Evolutionary conservation across 1,140 invertebrate genomes (phyloP).

Genomic region (Leptonema lineaticorne): DNA sequence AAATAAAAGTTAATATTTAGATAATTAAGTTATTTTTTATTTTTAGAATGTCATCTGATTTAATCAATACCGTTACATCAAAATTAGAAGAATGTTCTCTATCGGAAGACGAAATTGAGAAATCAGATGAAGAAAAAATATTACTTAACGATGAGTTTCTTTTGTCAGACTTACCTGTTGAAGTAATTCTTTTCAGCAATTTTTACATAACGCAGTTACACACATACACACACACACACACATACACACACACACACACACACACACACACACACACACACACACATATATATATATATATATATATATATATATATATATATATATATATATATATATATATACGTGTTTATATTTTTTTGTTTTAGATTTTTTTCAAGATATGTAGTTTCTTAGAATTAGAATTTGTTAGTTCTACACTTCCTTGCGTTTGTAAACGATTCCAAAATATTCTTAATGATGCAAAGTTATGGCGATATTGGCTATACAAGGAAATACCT

Average conservation of each 20-base stretch:
- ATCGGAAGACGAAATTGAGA: neutral
- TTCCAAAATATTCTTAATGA: conserved; percentile 53
- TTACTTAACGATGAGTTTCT: neutral
- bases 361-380: conserved; percentile 54
- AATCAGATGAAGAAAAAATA: neutral
- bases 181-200: conserved; percentile 4
- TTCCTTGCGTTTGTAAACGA: conserved; percentile 51
- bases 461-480: conserved; percentile 51
- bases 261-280: neutral
- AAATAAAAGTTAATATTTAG: too few relatives aligned
- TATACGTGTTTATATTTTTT: conserved; percentile 37
- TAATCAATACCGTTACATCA: neutral
- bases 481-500: conserved; percentile 49
- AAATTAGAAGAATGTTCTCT: neutral
- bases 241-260: neutral
- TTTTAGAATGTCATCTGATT: neutral
- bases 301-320: too few relatives aligned
- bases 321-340: neutral
- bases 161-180: neutral
- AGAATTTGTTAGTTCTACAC: conserved; percentile 49
- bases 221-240: too few relatives aligned
- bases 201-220: too few relatives aligned
- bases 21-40: neutral
- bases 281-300: neutral
- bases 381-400: conserved; percentile 54